These are phyloP conservation scores for Eilema caniola DNA, from an alignment of 2,888 invertebrate genomes.

Conservation along the genomic window DNA sequence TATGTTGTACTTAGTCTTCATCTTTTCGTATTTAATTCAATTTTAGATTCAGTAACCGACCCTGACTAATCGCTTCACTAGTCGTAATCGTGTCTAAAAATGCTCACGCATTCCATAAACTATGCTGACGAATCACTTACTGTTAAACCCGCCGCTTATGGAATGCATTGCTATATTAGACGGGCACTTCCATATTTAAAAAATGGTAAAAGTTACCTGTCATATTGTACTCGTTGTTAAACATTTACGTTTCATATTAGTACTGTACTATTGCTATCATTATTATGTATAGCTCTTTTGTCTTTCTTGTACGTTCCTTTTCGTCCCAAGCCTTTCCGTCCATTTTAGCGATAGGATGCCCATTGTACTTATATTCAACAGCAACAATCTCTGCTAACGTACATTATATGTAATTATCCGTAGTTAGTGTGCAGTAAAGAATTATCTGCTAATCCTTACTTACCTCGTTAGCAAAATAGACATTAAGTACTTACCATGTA, in stretches of 20 bases:
- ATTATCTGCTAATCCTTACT: not conserved
- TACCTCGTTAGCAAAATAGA: not conserved
- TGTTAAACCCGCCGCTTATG: not conserved
- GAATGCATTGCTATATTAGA: not conserved
- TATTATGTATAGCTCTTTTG: not conserved
- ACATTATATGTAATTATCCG: not conserved
- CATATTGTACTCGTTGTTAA: not conserved
- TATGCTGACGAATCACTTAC: not conserved
- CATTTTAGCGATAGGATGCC: not conserved
- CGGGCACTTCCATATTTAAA: not conserved
- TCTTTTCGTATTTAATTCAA: not conserved
- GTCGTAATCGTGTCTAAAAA: not conserved
- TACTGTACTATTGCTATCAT: not conserved
- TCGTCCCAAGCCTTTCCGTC: not conserved
- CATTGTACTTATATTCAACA: not conserved
- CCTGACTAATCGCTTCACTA: not conserved
- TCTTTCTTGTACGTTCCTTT: not conserved
- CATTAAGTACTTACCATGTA: not conserved
- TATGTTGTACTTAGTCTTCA: not conserved
- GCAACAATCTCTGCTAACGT: not conserved
- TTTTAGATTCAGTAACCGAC: not conserved
- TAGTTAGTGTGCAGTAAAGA: not conserved
- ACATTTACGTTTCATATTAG: not conserved
- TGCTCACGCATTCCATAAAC: not conserved
- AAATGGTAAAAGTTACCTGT: constrained; percentile 1